phyloP scores from a whole-genome alignment of 2,888 invertebrate genomes.

The Noctuana brunneofusca region DNA sequence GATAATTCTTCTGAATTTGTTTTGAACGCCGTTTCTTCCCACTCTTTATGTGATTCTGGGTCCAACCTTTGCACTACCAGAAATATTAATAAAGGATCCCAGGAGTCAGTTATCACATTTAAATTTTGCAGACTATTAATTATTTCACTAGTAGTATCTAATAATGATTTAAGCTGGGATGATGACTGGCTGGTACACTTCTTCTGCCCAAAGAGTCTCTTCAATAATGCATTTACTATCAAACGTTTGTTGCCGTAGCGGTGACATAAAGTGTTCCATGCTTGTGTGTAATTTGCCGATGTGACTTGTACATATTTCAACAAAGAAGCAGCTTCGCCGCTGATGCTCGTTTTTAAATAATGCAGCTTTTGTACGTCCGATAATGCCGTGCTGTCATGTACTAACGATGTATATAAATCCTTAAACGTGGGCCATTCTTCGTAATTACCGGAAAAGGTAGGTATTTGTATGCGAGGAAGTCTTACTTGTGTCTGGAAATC shows the following conservation, averaged over 20 bases:
- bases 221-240: not conserved
- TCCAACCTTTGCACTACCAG: not conserved
- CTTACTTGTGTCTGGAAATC: not conserved
- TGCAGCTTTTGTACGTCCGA: not conserved
- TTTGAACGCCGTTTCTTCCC: not conserved
- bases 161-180: not conserved
- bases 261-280: not conserved
- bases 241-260: not conserved
- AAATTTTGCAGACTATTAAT: not conserved
- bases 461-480: not conserved
- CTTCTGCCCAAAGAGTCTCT: not conserved
- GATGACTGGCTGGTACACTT: not conserved
- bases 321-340: not conserved
- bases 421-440: conserved; percentile 1
- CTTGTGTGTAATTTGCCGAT: not conserved
- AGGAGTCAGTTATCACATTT: not conserved
- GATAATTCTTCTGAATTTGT: not conserved
- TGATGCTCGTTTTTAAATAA: not conserved
- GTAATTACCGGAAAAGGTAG: not conserved
- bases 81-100: not conserved
- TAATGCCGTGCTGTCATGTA: not conserved
- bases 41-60: not conserved
- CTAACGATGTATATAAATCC: not conserved
- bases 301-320: conserved; percentile 1
- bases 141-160: not conserved